phyloP scores from a whole-genome alignment of 2,113 vertebrate genomes.

The Actenoides hombroni region DNA sequence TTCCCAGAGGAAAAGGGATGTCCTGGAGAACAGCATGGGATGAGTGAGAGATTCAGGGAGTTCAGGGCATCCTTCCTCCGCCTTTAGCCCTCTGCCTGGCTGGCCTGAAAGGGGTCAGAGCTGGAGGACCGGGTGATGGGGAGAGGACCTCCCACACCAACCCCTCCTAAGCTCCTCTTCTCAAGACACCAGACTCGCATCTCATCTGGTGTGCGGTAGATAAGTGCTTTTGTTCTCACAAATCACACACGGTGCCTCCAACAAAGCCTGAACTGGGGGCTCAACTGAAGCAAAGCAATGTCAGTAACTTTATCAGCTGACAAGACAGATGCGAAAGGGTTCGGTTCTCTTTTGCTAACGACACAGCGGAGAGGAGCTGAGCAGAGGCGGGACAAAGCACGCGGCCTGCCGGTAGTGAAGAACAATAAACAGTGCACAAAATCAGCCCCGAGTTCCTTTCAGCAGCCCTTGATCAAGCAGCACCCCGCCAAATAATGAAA shows the following conservation, averaged over 20 bases:
- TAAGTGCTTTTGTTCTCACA: fast-evolving
- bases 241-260: background rate
- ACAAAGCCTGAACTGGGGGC: background rate
- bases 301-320: slow-evolving; percentile 33
- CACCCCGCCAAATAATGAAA: slow-evolving; percentile 48
- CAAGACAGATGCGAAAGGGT: slow-evolving; percentile 3
- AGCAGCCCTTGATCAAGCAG: slow-evolving; percentile 49
- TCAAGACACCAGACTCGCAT: fast-evolving
- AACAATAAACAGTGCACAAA: background rate
- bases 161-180: background rate
- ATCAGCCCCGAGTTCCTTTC: slow-evolving; percentile 5
- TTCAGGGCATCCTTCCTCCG: background rate
- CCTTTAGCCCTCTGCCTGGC: background rate
- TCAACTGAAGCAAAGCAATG: background rate
- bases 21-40: background rate
- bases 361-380: background rate
- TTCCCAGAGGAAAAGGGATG: background rate
- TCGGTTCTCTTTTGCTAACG: slow-evolving; percentile 18
- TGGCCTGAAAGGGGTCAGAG: background rate
- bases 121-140: background rate
- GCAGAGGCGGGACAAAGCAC: slow-evolving; percentile 43
- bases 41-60: fast-evolving
- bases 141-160: fast-evolving
- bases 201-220: fast-evolving
- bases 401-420: background rate